A percentile compares a stretch with the other conserved stretches of the same genome.
phyloP scores from a whole-genome alignment of 2,888 invertebrate species.

The Desoria tigrina region DNA sequence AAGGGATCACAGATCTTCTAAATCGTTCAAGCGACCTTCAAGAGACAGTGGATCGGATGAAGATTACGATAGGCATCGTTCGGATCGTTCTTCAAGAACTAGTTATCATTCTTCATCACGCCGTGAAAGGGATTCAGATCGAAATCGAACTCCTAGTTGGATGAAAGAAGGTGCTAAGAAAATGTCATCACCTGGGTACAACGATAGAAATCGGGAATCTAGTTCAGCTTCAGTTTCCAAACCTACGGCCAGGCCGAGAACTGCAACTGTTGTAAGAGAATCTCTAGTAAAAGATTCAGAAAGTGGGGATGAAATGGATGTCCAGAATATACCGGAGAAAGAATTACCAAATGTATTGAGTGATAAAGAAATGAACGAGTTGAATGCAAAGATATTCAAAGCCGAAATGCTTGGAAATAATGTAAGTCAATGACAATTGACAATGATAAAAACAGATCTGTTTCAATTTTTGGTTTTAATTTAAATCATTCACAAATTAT shows the following conservation, averaged over 20 bases:
- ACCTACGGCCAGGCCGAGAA: no score
- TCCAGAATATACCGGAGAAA: slow-evolving; percentile 16
- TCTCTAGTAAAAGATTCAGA: background rate
- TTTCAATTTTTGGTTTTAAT: slow-evolving; percentile 22
- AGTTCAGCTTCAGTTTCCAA: no score
- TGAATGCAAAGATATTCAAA: slow-evolving; percentile 87
- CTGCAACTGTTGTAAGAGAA: background rate
- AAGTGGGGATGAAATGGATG: slow-evolving; percentile 15
- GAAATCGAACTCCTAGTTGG: slow-evolving; percentile 21
- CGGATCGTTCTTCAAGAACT: slow-evolving; percentile 12
- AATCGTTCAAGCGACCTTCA: slow-evolving; percentile 40
- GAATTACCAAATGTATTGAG: slow-evolving; percentile 60
- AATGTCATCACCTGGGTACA: background rate
- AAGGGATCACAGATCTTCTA: slow-evolving; percentile 27
- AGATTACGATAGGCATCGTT: slow-evolving; percentile 18
- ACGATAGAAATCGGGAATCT: background rate
- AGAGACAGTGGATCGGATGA: slow-evolving; percentile 44
- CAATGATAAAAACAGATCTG: background rate
- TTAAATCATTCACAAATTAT: slow-evolving; percentile 12
- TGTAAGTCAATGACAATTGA: slow-evolving; percentile 54
- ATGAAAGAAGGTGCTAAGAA: slow-evolving; percentile 17
- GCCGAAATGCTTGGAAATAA: slow-evolving; percentile 89
- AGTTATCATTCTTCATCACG: slow-evolving; percentile 3
- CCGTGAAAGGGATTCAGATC: slow-evolving; percentile 14
- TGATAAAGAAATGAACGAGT: slow-evolving; percentile 82